Evolutionary conservation across 2,888 invertebrate species (phyloP).

Genomic region (Meandrusa payeni): DNA sequence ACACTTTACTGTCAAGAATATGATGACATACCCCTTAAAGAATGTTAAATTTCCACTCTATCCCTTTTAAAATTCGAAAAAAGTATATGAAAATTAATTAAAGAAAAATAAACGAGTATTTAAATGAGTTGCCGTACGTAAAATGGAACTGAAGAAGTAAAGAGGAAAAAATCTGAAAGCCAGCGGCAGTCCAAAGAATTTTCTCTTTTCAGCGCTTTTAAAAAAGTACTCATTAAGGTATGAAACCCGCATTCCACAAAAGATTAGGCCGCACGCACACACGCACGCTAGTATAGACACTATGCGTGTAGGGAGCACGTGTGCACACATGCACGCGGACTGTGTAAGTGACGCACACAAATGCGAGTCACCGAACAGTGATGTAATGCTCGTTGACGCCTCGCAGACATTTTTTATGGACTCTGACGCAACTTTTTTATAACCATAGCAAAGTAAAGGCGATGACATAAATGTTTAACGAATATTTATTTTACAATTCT

Average conservation of each 20-base stretch:
- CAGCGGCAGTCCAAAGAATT: conserved; percentile 49
- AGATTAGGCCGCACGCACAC: conserved; percentile 66
- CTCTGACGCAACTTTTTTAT: conserved; percentile 78
- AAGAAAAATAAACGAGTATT: conserved; percentile 9
- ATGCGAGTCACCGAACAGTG: conserved; percentile 39
- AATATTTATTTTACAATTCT: too few species aligned
- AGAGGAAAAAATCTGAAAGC: conserved; percentile 43
- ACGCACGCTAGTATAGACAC: conserved; percentile 25
- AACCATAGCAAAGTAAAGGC: conserved; percentile 55
- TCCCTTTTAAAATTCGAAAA: too few species aligned
- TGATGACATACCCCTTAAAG: too few species aligned
- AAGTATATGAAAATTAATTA: conserved; percentile 10
- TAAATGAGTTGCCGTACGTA: conserved; percentile 18
- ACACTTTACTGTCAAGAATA: not conserved
- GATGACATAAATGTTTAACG: conserved; percentile 37
- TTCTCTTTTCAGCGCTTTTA: conserved; percentile 69
- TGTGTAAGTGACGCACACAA: conserved; percentile 43
- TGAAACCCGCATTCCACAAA: conserved; percentile 75
- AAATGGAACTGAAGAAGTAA: conserved; percentile 17
- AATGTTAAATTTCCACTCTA: too few species aligned
- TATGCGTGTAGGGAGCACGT: conserved; percentile 35
- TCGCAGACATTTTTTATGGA: conserved; percentile 78
- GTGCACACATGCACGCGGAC: conserved; percentile 29
- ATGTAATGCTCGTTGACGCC: conserved; percentile 75
- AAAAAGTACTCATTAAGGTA: conserved; percentile 71